These are phyloP conservation scores for Hypolimnas misippus DNA, from an alignment of 2,888 invertebrate genomes.

Conservation along the genomic window DNA sequence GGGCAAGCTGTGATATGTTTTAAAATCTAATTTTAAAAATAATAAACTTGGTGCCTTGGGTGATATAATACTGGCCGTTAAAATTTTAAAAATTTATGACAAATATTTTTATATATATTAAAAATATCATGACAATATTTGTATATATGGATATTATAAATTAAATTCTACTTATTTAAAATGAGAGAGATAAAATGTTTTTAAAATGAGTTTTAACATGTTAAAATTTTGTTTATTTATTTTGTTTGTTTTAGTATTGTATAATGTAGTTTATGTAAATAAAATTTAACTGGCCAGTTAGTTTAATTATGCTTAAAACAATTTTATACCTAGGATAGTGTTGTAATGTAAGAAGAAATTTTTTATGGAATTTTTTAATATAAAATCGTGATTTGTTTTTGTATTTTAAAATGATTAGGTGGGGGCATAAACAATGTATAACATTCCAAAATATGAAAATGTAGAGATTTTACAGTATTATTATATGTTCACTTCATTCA, in stretches of 20 bases:
- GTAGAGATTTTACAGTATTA: slow-evolving; percentile 43
- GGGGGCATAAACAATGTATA: slow-evolving; percentile 47
- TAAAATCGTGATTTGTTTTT: slow-evolving; percentile 4
- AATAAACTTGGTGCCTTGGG: slow-evolving; percentile 6
- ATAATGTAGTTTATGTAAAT: not conserved
- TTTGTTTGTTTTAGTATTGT: not conserved
- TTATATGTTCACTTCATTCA: slow-evolving; percentile 17
- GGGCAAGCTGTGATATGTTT: slow-evolving; percentile 85
- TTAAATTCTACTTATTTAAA: no score
- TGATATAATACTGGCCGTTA: slow-evolving; percentile 5
- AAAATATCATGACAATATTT: slow-evolving; percentile 3
- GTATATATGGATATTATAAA: no score
- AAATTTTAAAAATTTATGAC: no score
- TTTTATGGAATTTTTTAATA: slow-evolving; percentile 11
- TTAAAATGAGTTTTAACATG: not conserved
- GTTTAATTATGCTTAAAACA: not conserved
- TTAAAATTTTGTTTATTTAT: not conserved
- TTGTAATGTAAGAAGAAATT: slow-evolving; percentile 2
- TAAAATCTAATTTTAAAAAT: not conserved
- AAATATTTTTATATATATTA: no score
- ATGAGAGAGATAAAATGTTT: no score
- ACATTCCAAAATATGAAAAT: slow-evolving; percentile 43
- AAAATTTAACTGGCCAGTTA: slow-evolving; percentile 2
- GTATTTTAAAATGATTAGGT: slow-evolving; percentile 40
- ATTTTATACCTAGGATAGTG: slow-evolving; percentile 6